Evolutionary conservation across 2,113 vertebrate species (phyloP).

Genomic region (Thunnus thynnus): DNA sequence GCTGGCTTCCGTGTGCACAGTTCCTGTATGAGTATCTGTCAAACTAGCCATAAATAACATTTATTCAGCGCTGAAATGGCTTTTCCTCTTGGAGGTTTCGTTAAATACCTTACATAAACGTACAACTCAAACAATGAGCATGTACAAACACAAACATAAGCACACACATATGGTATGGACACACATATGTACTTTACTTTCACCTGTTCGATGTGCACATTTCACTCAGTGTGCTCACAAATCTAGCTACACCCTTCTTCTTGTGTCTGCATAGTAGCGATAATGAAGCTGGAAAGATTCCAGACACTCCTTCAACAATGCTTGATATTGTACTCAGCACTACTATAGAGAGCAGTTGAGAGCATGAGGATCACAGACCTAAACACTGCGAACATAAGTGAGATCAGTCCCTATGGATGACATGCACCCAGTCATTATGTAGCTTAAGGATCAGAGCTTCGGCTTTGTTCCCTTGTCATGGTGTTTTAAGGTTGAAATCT

Average conservation of each 20-base stretch:
- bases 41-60: constrained; percentile 69
- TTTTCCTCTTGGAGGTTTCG: constrained; percentile 43
- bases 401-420: constrained; percentile 64
- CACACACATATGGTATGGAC: constrained; percentile 26
- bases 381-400: constrained; percentile 63
- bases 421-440: constrained; percentile 64
- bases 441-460: constrained; percentile 61
- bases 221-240: constrained; percentile 45
- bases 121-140: constrained; percentile 35
- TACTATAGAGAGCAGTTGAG: constrained; percentile 14
- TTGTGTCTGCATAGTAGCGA: constrained; percentile 17
- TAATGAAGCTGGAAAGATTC: constrained; percentile 59
- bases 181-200: constrained; percentile 7
- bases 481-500: constrained; percentile 66
- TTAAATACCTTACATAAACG: constrained; percentile 47
- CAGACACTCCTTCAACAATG: constrained; percentile 60
- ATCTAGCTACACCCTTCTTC: constrained; percentile 40
- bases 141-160: constrained; percentile 62
- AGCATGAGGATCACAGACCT: constrained; percentile 40
- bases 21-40: constrained; percentile 63
- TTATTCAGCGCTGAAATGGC: constrained; percentile 54
- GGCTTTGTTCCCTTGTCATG: constrained; percentile 71
- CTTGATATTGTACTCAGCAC: constrained; percentile 39
- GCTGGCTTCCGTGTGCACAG: constrained; percentile 52
- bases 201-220: constrained; percentile 40